A percentile compares a stretch with the other conserved stretches of the same genome.
These are phyloP conservation scores for Cyanoderma ruficeps DNA, from an alignment of 2,113 vertebrate genomes.

Conservation along the genomic window DNA sequence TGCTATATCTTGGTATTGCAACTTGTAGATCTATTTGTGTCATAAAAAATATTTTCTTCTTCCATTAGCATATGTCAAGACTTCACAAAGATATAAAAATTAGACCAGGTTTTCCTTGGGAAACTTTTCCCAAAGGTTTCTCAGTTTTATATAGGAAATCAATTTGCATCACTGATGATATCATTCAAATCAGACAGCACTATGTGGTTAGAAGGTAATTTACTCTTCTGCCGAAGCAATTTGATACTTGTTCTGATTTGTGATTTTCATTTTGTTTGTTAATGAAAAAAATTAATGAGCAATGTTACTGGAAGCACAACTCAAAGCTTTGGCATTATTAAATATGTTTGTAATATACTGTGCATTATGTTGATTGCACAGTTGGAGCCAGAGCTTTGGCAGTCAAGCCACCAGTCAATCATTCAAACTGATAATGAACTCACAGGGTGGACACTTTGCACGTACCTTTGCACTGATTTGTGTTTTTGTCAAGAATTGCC, in stretches of 20 bases:
- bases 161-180: constrained; percentile 78
- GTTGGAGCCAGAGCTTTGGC: constrained; percentile 8
- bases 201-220: constrained; percentile 77
- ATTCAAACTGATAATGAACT: neutral
- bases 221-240: constrained; percentile 72
- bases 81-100: constrained; percentile 49
- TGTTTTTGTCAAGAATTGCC: constrained; percentile 99
- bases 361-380: constrained; percentile 32
- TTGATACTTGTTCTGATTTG: constrained; percentile 80
- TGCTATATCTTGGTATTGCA: neutral
- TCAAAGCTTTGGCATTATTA: constrained; percentile 65
- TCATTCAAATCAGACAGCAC: constrained; percentile 73
- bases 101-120: constrained; percentile 39
- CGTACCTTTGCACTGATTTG: constrained; percentile 98
- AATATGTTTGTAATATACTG: constrained; percentile 51
- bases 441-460: neutral
- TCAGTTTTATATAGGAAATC: constrained; percentile 73
- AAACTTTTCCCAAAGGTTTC: constrained; percentile 58
- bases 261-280: constrained; percentile 82
- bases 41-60: neutral
- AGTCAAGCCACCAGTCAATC: neutral
- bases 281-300: constrained; percentile 83
- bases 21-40: neutral
- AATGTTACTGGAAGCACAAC: constrained; percentile 74
- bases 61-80: neutral